phyloP scores from a whole-genome alignment of 2,113 vertebrate genomes.

The Phoenicopterus ruber region DNA sequence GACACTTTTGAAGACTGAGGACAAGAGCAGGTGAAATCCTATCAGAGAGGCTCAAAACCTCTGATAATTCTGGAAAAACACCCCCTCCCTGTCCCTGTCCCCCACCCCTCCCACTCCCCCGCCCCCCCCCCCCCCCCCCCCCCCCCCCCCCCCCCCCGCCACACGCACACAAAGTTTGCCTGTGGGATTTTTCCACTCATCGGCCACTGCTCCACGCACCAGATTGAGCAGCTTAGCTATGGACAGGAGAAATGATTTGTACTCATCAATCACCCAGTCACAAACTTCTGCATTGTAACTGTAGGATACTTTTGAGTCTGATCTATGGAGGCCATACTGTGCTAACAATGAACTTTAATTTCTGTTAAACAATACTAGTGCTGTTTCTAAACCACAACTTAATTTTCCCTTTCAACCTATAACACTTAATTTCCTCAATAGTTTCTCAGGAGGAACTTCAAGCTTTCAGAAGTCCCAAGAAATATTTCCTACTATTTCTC shows the following conservation, averaged over 20 bases:
- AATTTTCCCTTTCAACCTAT: conserved; percentile 42
- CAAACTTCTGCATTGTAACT: background rate
- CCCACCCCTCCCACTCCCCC: background rate
- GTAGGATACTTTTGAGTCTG: background rate
- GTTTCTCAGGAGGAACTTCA: conserved; percentile 22
- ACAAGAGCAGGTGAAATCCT: background rate
- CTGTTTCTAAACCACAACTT: background rate
- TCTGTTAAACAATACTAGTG: background rate
- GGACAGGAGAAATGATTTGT: background rate
- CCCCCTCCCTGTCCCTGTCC: background rate
- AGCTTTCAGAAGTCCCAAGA: conserved; percentile 24
- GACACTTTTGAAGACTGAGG: background rate
- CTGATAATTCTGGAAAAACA: background rate
- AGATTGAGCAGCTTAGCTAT: background rate
- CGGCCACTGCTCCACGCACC: background rate
- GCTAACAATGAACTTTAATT: background rate
- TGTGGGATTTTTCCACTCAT: conserved; percentile 32
- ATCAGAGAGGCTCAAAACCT: background rate
- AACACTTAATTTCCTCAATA: background rate
- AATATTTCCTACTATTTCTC: background rate
- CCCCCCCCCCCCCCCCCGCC: background rate
- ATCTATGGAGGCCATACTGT: background rate
- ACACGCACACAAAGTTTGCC: background rate
- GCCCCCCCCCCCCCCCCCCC: background rate
- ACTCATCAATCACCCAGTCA: background rate